phyloP scores from a whole-genome alignment of 2,797 vertebrate species.

The Chelidonichthys spinosus region DNA sequence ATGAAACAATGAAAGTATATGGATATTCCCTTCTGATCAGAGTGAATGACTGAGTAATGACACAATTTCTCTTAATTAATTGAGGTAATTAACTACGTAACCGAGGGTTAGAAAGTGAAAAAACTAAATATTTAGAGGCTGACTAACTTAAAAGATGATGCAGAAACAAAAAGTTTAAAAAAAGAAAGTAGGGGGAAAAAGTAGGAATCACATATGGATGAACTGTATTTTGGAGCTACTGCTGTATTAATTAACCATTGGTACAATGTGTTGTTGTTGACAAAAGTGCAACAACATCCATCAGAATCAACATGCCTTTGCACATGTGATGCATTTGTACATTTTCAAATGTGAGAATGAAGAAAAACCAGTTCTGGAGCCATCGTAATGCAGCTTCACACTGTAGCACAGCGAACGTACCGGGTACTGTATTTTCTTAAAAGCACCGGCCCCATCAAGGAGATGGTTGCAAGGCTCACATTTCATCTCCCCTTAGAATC shows the following conservation, averaged over 20 bases:
- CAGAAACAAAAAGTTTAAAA: neutral
- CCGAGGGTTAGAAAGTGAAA: neutral
- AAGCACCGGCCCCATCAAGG: slow-evolving; percentile 83
- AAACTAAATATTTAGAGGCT: neutral
- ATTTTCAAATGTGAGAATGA: slow-evolving; percentile 25
- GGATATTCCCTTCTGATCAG: neutral
- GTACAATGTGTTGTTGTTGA: slow-evolving; percentile 1
- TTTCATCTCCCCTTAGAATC: slow-evolving; percentile 83
- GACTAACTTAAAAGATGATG: neutral
- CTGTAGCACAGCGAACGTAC: slow-evolving; percentile 68
- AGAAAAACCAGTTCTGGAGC: slow-evolving; percentile 13
- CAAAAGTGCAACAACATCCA: slow-evolving; percentile 29
- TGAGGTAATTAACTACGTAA: neutral
- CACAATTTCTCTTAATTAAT: neutral
- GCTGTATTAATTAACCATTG: neutral
- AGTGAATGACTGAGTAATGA: neutral
- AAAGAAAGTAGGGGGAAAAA: neutral
- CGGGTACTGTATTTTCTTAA: slow-evolving; percentile 85
- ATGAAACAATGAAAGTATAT: neutral
- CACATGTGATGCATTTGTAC: slow-evolving; percentile 11
- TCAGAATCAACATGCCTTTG: slow-evolving; percentile 36
- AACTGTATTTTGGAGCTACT: neutral
- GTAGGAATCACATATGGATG: neutral
- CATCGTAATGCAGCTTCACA: slow-evolving; percentile 7
- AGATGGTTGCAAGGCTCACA: slow-evolving; percentile 86